A percentile compares a stretch with the other conserved stretches of the same genome.
Evolutionary conservation across 1,140 invertebrate species (phyloP).

Genomic region (Diorhabda sublineata): DNA sequence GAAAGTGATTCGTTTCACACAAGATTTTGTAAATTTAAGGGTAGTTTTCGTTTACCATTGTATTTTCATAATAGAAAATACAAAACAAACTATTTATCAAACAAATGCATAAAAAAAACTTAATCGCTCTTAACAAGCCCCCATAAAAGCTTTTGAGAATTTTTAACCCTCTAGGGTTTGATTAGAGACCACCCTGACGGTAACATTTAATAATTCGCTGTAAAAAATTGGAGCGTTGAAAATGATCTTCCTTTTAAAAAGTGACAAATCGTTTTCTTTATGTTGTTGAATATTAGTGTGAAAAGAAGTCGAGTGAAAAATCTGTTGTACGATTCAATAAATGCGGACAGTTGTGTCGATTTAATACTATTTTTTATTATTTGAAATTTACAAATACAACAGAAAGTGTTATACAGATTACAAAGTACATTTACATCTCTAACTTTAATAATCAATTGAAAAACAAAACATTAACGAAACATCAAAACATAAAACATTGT

Average conservation of each 20-base stretch:
- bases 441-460: no score
- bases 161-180: slow-evolving; percentile 15
- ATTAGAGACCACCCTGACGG: slow-evolving; percentile 14
- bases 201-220: slow-evolving; percentile 14
- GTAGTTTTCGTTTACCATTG: slow-evolving; percentile 9
- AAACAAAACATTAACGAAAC: no score
- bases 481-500: no score
- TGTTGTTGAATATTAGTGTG: slow-evolving; percentile 17
- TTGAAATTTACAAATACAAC: no score
- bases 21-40: slow-evolving; percentile 5
- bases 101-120: slow-evolving; percentile 12
- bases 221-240: slow-evolving; percentile 22
- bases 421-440: no score
- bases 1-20: background rate
- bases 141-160: slow-evolving; percentile 12
- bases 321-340: background rate
- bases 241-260: slow-evolving; percentile 10
- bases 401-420: no score
- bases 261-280: slow-evolving; percentile 23
- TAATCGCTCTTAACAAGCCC: slow-evolving; percentile 22
- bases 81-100: slow-evolving; percentile 24
- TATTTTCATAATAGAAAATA: slow-evolving; percentile 4
- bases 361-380: no score
- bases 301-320: slow-evolving; percentile 19
- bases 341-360: background rate